phyloP scores from a whole-genome alignment of 64 coral and sea anemone species.

The Trachythela sp. region DNA sequence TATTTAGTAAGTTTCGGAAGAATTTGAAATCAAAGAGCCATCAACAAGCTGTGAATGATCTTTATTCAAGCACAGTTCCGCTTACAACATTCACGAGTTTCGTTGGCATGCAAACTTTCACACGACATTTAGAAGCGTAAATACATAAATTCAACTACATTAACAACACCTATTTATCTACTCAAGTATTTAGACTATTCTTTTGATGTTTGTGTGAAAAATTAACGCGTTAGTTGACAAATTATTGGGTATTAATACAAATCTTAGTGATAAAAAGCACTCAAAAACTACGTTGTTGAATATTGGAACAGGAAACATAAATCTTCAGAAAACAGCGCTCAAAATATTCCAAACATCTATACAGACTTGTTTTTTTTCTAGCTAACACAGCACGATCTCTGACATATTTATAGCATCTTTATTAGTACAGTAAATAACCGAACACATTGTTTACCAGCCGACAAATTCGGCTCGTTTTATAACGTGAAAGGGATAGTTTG shows the following conservation, averaged over 20 bases:
- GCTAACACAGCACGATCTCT: not conserved
- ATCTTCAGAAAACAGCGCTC: not conserved
- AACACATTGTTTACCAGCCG: too few relatives aligned
- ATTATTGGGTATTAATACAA: not conserved
- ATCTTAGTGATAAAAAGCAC: not conserved
- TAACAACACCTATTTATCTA: not conserved
- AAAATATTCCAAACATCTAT: not conserved
- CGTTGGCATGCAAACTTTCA: not conserved
- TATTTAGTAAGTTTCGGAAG: not conserved
- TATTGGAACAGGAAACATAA: constrained; percentile 4
- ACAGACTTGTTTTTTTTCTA: not conserved
- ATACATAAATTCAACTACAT: not conserved
- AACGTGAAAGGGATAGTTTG: not conserved
- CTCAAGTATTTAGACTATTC: not conserved
- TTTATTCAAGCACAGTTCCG: not conserved
- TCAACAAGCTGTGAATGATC: not conserved
- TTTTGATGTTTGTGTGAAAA: not conserved
- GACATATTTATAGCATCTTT: not conserved
- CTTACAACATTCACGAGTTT: not conserved
- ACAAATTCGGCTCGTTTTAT: not conserved
- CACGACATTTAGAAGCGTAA: not conserved
- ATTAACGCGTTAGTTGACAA: not conserved
- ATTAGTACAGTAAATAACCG: too few relatives aligned
- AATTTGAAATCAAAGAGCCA: not conserved
- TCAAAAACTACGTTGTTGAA: not conserved